Percentiles rank a stretch among this genome's conserved stretches.
phyloP scores from a whole-genome alignment of 2,888 invertebrate genomes.

The Cylindroiulus punctatus region DNA sequence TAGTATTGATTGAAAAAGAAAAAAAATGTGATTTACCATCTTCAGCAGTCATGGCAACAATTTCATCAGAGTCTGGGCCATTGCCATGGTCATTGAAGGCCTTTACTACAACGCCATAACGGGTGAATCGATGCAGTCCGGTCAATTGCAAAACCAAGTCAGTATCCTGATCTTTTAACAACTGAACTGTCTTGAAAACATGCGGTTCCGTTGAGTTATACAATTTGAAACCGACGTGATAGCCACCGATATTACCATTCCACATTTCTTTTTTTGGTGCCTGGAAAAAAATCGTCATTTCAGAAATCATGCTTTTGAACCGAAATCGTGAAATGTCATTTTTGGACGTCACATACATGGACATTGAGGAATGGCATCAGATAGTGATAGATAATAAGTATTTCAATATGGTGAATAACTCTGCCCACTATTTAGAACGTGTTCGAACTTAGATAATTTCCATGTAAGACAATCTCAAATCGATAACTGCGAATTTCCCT shows the following conservation, averaged over 20 bases:
- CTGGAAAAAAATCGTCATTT: slow-evolving; percentile 48
- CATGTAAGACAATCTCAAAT: background rate
- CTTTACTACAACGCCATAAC: slow-evolving; percentile 61
- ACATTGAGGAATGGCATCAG: too few species aligned
- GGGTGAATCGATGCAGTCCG: slow-evolving; percentile 62
- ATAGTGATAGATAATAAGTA: too few species aligned
- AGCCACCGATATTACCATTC: slow-evolving; percentile 66
- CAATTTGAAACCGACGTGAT: slow-evolving; percentile 65
- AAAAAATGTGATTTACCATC: slow-evolving; percentile 59
- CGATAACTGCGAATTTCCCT: background rate
- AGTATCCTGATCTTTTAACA: slow-evolving; percentile 58
- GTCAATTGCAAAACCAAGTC: slow-evolving; percentile 60
- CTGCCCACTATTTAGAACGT: background rate
- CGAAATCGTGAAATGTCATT: too few species aligned
- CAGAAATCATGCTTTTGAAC: background rate
- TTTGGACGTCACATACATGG: too few species aligned
- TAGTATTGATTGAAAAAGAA: too few species aligned
- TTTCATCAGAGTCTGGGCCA: slow-evolving; percentile 61
- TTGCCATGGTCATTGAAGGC: slow-evolving; percentile 62
- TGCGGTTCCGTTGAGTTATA: slow-evolving; percentile 57
- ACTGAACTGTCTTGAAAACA: slow-evolving; percentile 60
- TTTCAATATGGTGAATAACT: too few species aligned
- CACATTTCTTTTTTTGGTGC: slow-evolving; percentile 60
- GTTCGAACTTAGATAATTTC: background rate
- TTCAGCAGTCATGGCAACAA: slow-evolving; percentile 61